These are phyloP conservation scores for Netelia fuscicornis DNA, from an alignment of 2,888 invertebrate genomes.

Conservation along the genomic window DNA sequence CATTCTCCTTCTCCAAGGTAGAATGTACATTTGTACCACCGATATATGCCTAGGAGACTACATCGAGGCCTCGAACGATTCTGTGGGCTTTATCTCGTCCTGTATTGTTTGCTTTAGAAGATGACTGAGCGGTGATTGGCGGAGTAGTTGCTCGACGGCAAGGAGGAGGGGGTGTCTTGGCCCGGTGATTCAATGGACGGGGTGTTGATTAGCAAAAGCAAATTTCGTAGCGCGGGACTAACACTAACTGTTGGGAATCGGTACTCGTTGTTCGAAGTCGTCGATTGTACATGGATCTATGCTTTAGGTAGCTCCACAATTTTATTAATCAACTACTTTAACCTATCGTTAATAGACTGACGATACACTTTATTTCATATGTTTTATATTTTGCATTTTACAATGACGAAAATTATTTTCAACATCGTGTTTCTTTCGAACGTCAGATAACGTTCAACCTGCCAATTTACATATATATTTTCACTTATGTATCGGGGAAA, in stretches of 20 bases:
- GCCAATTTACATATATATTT: background rate
- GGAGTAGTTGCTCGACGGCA: constrained; percentile 23
- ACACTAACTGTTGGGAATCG: constrained; percentile 20
- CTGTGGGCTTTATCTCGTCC: constrained; percentile 53
- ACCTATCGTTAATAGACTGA: background rate
- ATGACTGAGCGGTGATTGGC: constrained; percentile 55
- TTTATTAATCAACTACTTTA: background rate
- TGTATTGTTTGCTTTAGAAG: constrained; percentile 32
- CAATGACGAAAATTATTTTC: background rate
- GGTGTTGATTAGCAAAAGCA: constrained; percentile 33
- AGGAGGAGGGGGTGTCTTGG: constrained; percentile 28
- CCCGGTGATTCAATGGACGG: constrained; percentile 45
- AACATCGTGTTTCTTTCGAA: background rate
- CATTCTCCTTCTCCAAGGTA: constrained; percentile 33
- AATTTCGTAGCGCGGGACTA: constrained; percentile 23
- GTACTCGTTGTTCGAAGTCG: constrained; percentile 28
- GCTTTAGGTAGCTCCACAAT: constrained; percentile 28
- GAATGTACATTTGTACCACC: constrained; percentile 55
- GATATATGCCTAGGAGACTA: constrained; percentile 43
- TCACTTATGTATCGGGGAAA: background rate
- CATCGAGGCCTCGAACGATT: constrained; percentile 56
- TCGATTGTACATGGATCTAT: constrained; percentile 3
- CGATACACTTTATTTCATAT: background rate
- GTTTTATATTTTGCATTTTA: constrained; percentile 11
- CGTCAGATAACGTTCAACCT: background rate